A percentile compares a stretch with the other conserved stretches of the same genome.
phyloP scores from a whole-genome alignment of 2,888 invertebrate genomes.

The Mimas tiliae region DNA sequence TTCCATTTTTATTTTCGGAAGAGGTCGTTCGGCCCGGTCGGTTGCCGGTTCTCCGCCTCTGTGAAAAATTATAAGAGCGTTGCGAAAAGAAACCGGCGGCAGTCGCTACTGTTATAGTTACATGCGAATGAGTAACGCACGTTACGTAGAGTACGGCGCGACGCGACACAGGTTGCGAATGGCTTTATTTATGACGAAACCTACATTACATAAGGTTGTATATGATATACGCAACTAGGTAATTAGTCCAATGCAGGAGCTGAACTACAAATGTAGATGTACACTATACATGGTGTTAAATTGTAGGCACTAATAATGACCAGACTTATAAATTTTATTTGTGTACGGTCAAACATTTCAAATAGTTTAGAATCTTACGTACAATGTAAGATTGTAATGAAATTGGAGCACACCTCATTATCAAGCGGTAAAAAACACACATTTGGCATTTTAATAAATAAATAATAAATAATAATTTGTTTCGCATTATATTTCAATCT shows the following conservation, averaged over 20 bases:
- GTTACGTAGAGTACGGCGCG: slow-evolving; percentile 14
- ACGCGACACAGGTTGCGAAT: neutral
- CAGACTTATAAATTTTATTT: neutral
- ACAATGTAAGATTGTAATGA: no score
- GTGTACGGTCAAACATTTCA: neutral
- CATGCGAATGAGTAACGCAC: slow-evolving; percentile 24
- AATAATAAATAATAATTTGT: no score
- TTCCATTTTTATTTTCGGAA: slow-evolving; percentile 37
- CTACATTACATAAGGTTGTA: slow-evolving; percentile 17
- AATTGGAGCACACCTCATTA: no score
- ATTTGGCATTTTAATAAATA: no score
- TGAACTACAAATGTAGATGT: neutral
- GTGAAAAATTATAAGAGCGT: slow-evolving; percentile 38
- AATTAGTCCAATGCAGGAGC: slow-evolving; percentile 22
- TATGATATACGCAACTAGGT: slow-evolving; percentile 14
- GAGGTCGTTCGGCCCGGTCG: slow-evolving; percentile 32
- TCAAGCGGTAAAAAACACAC: no score
- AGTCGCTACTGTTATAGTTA: slow-evolving; percentile 29
- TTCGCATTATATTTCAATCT: no score
- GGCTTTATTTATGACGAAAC: slow-evolving; percentile 19
- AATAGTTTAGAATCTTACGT: no score
- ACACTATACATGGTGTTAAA: neutral
- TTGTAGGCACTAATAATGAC: neutral
- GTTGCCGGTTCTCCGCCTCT: slow-evolving; percentile 31
- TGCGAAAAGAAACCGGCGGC: slow-evolving; percentile 30